Conservation (phyloP, 2,113 vertebrate genomes). For the Hyaena hyaena region DNA sequence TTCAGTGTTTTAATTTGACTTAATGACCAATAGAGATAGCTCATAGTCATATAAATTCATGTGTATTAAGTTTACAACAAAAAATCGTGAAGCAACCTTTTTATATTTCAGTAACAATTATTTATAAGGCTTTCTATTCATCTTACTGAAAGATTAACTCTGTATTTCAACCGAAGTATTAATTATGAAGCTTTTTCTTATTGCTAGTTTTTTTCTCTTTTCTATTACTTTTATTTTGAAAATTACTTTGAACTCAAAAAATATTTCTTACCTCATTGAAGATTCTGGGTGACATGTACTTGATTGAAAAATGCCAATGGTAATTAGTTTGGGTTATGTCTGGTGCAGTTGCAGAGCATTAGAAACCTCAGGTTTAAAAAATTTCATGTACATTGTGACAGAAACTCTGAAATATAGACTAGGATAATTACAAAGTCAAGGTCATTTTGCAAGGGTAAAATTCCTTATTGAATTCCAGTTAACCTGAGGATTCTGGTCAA, state of each 20-base stretch:
- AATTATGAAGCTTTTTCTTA: neutral
- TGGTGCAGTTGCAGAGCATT: neutral
- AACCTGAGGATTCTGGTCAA: neutral
- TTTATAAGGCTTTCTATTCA: neutral
- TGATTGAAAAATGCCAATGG: constrained; percentile 20
- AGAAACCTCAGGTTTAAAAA: neutral
- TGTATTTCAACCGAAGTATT: constrained; percentile 11
- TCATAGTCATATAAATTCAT: neutral
- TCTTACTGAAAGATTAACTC: neutral
- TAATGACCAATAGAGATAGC: neutral
- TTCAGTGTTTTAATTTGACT: neutral
- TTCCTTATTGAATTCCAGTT: constrained; percentile 43
- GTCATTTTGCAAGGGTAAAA: constrained; percentile 10
- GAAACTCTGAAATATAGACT: constrained; percentile 22
- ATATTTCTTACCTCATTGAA: neutral
- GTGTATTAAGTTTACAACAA: neutral
- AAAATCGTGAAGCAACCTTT: neutral
- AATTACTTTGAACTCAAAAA: neutral
- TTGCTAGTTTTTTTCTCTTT: constrained; percentile 23
- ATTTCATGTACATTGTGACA: neutral
- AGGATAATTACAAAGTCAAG: constrained; percentile 10
- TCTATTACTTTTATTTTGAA: neutral
- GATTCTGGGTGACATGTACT: neutral
- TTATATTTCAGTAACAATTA: neutral
- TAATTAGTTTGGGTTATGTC: neutral